Base-by-base conservation (phyloP, 2,113 vertebrate species). In the Saimiri boliviensis region DNA sequence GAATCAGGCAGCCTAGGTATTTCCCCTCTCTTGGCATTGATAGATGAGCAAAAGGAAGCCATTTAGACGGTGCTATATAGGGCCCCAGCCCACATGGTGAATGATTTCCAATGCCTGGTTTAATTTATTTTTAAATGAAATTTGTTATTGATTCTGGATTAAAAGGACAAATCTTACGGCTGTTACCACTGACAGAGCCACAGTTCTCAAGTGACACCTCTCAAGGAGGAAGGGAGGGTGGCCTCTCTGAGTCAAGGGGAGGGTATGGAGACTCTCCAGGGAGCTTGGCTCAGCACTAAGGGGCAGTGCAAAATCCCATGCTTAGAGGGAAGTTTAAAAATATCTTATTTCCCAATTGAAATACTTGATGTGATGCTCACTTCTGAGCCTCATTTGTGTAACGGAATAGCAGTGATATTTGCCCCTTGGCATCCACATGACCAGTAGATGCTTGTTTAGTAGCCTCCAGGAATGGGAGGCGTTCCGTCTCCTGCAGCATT, bases 51-150 rank as follows among this genome's bases (percentile, higher is more conserved):
- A 97, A 97, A 97, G 97, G 97, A 98, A 98, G 86, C 97, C 98
- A 96, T 98, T 98, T 97, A 97, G 98, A 98, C 40, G 16, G 95
- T 71, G 56, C 97, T 96, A 70, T 95, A 93, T 80, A 92, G 95
- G 96, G 91, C 89, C 96, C 95, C 86, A 27, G 95, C 96, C 97
- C 97, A 84, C 96, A 92, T 79, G 58, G 97, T 98, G 98, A 98
- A 98, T 98, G 97, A 98, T 98, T 98, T 98, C 98, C 97, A 98
- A 97, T 98, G 98, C 98, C 97, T 97, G 91, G 94, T 98, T 98
- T 98, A 98, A 98, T 98, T 98, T 98, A 98, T 98, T 98, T 98
- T 98, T 97, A 98, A 98, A 98, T 98, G 98, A 98, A 98, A 98
- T 98, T 98, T 98, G 97, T 97, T 98, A 98, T 98, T 98, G 98